Evolutionary conservation across 1,140 invertebrate genomes (phyloP).

Genomic region (Drosophila nikananu): DNA sequence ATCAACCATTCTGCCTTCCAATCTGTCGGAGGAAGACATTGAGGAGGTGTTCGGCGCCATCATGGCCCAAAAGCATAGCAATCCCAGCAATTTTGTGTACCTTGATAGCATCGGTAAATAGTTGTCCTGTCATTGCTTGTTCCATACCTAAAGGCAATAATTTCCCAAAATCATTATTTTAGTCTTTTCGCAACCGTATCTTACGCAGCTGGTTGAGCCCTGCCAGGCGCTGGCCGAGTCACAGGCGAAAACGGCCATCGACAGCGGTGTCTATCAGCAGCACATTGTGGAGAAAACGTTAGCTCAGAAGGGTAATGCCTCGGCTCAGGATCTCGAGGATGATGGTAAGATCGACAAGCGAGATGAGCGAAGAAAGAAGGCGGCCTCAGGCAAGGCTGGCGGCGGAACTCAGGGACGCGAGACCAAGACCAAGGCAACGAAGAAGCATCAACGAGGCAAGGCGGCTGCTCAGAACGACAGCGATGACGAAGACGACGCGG

Average conservation of each 20-base stretch:
- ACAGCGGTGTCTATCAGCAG: slow-evolving; percentile 89
- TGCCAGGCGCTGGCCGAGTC: slow-evolving; percentile 90
- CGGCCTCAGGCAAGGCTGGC: slow-evolving; percentile 93
- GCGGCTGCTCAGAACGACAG: slow-evolving; percentile 87
- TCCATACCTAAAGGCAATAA: slow-evolving; percentile 8
- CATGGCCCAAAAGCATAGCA: slow-evolving; percentile 86
- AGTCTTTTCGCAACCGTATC: slow-evolving; percentile 88
- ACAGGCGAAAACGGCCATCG: slow-evolving; percentile 91
- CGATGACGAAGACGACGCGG: slow-evolving; percentile 86
- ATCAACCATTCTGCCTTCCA: slow-evolving; percentile 91
- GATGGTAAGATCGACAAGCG: slow-evolving; percentile 90
- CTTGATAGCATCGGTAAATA: slow-evolving; percentile 86
- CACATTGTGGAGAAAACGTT: slow-evolving; percentile 88
- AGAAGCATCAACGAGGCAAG: slow-evolving; percentile 89
- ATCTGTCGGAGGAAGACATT: slow-evolving; percentile 92
- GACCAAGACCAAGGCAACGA: slow-evolving; percentile 97
- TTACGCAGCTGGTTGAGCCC: slow-evolving; percentile 89
- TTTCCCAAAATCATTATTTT: neutral
- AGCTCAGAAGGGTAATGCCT: slow-evolving; percentile 71
- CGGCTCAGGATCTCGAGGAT: slow-evolving; percentile 54
- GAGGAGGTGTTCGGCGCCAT: slow-evolving; percentile 90
- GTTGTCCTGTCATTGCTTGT: neutral
- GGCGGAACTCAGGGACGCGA: slow-evolving; percentile 97
- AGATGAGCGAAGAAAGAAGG: slow-evolving; percentile 95
- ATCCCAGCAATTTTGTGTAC: slow-evolving; percentile 86